Base-by-base conservation (phyloP, 2,797 vertebrate genomes). In the Leptoclinus maculatus region DNA sequence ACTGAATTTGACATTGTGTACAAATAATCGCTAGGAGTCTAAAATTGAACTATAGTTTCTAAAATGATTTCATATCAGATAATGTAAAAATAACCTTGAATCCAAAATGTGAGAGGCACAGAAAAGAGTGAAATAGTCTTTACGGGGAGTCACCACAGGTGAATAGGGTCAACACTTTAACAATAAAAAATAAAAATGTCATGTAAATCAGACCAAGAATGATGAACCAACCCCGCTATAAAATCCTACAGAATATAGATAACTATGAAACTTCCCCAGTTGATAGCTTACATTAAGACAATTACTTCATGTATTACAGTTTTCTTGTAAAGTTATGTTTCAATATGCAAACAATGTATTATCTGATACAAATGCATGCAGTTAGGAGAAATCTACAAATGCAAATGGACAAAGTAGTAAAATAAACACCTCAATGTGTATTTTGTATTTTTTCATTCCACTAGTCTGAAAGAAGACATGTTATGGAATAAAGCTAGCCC, bases 51-150 rank as follows among this genome's bases (percentile, higher is more conserved):
- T 43, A 39, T 17, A 65, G 12, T 23, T 63, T 68, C 36, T 49
- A 36, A 59, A 73, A 66, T 12, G 14, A 64, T 53, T 23, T 32
- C 23, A 49, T 23, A 73, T 51, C 32, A 60, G n/a, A 66, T 57
- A 17, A 57, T 51, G 27, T 9, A 17, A 0, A 73, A 65, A 8
- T 1, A 74, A 29, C 49, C 8, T 14, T 23, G 36, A 34, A 65
- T 60, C 39, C 62, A 10, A 64, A 12, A 56, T 27, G 23, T 70
- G 8, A 66, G 53, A 7, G 3, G 29, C 29, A 41, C 29, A 39
- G 51, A 23, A 21, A 14, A 7, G 7, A 39, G 25, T 39, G 4
- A 66, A 71, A 66, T 29, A 39, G 67, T 21, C 38, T 49, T 71
- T 3, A n/a, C 7, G 7, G 19, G 19, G 8, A 49, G 19, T n/a